A percentile compares a stretch with the other conserved stretches of the same genome.
phyloP scores from a whole-genome alignment of 2,797 vertebrate species.

The Myotis myotis region DNA sequence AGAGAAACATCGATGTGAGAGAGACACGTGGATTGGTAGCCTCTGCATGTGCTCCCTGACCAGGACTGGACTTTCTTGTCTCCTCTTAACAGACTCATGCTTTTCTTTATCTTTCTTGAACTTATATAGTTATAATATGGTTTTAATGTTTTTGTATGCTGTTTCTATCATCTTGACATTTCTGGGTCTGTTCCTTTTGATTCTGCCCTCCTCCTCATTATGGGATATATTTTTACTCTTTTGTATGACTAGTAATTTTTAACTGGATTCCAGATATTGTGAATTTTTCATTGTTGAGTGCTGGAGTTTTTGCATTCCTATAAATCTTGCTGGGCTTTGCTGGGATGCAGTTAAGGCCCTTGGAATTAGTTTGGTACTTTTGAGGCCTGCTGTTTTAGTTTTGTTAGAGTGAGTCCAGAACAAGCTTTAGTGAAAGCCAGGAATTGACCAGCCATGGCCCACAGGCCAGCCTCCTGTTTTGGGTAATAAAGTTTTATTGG shows the following conservation, averaged over 20 bases:
- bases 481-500: slow-evolving; percentile 58
- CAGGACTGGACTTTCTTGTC: not conserved
- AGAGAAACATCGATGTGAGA: no score
- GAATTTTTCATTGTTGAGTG: not conserved
- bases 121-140: not conserved
- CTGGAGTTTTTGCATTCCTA: not conserved
- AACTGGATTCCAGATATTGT: not conserved
- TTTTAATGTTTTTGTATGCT: not conserved
- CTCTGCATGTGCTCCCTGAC: no score
- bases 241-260: not conserved
- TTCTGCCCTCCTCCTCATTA: not conserved
- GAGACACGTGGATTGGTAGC: no score
- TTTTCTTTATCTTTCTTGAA: not conserved
- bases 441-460: not conserved
- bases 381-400: slow-evolving; percentile 12
- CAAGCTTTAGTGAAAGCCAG: not conserved
- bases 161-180: not conserved
- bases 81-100: not conserved
- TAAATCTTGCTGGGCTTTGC: not conserved
- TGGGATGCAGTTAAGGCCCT: not conserved
- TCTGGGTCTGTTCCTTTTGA: not conserved
- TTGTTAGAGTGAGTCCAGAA: not conserved
- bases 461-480: not conserved
- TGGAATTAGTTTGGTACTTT: slow-evolving; percentile 23
- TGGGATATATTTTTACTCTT: not conserved